Percentiles rank a stretch among this genome's conserved stretches.
Evolutionary conservation across 1,140 invertebrate genomes (phyloP).

Genomic region (Camponotus pennsylvanicus): DNA sequence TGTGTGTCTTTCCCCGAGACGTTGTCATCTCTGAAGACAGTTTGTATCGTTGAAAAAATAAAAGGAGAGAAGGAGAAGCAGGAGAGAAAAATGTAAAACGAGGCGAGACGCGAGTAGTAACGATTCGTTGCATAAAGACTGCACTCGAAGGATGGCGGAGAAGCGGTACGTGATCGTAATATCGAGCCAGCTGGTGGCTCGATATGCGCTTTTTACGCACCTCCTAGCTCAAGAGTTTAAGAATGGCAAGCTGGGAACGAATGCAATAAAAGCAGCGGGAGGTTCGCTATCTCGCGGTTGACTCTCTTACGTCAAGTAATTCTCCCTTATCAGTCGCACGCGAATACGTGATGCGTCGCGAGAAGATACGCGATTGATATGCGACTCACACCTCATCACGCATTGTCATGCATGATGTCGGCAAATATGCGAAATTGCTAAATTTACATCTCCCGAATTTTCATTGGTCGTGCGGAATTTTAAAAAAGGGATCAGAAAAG

Average conservation of each 20-base stretch:
- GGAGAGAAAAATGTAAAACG: constrained; percentile 46
- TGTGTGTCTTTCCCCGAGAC: neutral
- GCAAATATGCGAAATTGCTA: neutral
- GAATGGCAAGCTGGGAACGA: constrained; percentile 38
- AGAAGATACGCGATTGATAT: constrained; percentile 28
- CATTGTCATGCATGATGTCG: neutral
- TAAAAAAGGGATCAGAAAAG: neutral
- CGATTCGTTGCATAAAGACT: constrained; percentile 59
- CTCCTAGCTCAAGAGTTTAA: constrained; percentile 27
- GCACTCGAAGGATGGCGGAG: constrained; percentile 49
- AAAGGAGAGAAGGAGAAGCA: neutral
- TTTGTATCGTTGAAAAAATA: constrained; percentile 48
- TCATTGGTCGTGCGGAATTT: neutral
- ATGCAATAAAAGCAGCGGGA: constrained; percentile 13
- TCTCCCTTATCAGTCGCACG: constrained; percentile 8
- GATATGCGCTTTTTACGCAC: constrained; percentile 33
- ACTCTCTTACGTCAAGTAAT: constrained; percentile 15
- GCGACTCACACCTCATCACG: constrained; percentile 10
- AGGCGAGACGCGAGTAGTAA: constrained; percentile 40
- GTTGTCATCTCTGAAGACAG: constrained; percentile 40
- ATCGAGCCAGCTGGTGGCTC: constrained; percentile 37
- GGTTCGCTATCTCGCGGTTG: constrained; percentile 1
- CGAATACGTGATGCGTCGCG: constrained; percentile 20
- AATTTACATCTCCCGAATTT: neutral
- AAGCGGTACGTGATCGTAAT: constrained; percentile 57